A percentile compares a stretch with the other conserved stretches of the same genome.
phyloP scores from a whole-genome alignment of 1,140 invertebrate genomes.

The Araneus ventricosus region DNA sequence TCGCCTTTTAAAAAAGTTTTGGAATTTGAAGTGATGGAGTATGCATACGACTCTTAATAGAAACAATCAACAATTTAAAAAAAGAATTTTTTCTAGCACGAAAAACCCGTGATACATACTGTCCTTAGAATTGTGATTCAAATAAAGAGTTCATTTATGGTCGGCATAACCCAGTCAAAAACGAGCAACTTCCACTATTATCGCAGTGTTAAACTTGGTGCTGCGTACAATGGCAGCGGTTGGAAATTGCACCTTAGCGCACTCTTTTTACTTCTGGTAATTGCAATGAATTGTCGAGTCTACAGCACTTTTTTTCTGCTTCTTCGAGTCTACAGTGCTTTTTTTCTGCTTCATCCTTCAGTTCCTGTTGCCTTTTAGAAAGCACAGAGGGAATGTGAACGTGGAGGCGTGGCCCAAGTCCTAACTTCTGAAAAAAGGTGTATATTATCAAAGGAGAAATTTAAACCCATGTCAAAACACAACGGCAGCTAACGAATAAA shows the following conservation, averaged over 20 bases:
- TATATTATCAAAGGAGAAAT: neutral
- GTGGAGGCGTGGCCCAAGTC: neutral
- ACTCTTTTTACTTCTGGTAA: constrained; percentile 46
- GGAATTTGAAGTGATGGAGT: too few species aligned
- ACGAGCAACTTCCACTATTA: neutral
- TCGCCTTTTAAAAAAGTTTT: too few species aligned
- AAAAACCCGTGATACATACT: neutral
- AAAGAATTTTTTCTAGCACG: too few species aligned
- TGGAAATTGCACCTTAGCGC: constrained; percentile 33
- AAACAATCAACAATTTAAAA: too few species aligned
- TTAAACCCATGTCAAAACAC: neutral
- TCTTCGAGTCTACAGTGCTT: neutral
- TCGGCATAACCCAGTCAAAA: neutral
- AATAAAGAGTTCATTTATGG: neutral
- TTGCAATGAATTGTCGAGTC: constrained; percentile 33
- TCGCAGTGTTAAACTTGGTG: neutral
- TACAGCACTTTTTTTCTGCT: neutral
- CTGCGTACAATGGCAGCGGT: neutral
- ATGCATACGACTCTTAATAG: too few species aligned
- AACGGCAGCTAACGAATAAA: neutral
- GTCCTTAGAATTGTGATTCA: neutral
- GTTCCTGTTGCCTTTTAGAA: neutral
- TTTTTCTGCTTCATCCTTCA: neutral
- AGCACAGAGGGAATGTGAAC: neutral
- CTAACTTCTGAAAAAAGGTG: constrained; percentile 1